Evolutionary conservation across 92 coral and sea anemone species (phyloP).

Genomic region (Meandrina meandrites): DNA sequence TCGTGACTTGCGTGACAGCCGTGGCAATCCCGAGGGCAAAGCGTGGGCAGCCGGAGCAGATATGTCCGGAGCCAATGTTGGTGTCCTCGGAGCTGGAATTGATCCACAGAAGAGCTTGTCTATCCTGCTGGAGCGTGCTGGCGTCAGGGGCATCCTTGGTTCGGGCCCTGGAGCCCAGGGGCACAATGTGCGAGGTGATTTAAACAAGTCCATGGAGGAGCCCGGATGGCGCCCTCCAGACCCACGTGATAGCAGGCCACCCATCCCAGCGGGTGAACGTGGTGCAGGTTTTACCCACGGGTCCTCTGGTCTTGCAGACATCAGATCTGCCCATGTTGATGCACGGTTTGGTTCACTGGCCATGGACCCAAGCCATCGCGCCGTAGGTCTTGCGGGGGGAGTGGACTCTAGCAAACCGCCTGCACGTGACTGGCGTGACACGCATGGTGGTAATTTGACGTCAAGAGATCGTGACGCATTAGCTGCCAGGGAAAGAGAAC

Average conservation of each 20-base stretch:
- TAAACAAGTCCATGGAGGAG: constrained; percentile 68
- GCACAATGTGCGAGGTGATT: constrained; percentile 59
- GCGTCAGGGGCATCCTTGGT: constrained; percentile 95
- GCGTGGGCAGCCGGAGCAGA: constrained; percentile 65
- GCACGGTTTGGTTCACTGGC: constrained; percentile 68
- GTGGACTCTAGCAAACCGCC: constrained; percentile 71
- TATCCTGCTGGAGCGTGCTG: constrained; percentile 94
- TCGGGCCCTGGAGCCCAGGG: constrained; percentile 56
- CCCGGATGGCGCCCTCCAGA: constrained; percentile 85
- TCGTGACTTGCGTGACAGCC: constrained; percentile 76
- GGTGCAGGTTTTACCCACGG: constrained; percentile 59
- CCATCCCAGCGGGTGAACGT: constrained; percentile 60
- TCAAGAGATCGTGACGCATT: constrained; percentile 75
- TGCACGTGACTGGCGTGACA: constrained; percentile 85
- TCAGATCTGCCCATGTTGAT: constrained; percentile 68
- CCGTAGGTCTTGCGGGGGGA: constrained; percentile 51
- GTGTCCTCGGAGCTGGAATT: constrained; percentile 63
- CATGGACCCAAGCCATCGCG: constrained; percentile 66
- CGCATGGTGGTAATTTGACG: constrained; percentile 67
- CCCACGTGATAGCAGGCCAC: constrained; percentile 88
- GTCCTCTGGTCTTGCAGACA: constrained; percentile 57
- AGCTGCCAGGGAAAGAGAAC: constrained; percentile 79
- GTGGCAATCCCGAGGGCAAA: constrained; percentile 77
- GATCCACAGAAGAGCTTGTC: constrained; percentile 97
- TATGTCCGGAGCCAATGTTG: constrained; percentile 55